phyloP scores from a whole-genome alignment of 2,797 vertebrate species.

The Pantherophis alleghaniensis region DNA sequence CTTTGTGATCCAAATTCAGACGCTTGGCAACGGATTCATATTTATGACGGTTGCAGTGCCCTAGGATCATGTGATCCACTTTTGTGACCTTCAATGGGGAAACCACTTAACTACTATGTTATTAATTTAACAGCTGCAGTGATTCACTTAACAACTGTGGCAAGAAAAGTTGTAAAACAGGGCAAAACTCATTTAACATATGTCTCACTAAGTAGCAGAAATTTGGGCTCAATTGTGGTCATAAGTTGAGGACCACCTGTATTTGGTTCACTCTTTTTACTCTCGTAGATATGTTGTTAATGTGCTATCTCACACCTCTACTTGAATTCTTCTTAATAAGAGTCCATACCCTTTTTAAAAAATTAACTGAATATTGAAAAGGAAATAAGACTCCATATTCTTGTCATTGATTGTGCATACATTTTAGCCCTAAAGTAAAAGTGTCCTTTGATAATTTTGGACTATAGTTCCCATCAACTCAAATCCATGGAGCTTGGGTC shows the following conservation, averaged over 20 bases:
- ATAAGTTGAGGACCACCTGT: not conserved
- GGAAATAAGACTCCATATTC: conserved; percentile 92
- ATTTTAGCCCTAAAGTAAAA: not conserved
- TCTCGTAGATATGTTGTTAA: conserved; percentile 90
- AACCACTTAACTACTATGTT: not conserved
- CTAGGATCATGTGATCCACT: not conserved
- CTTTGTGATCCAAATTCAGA: not conserved
- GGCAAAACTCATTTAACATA: not conserved
- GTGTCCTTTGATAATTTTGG: not conserved
- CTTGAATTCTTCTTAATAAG: conserved; percentile 65
- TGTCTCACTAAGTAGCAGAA: not conserved
- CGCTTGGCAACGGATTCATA: not conserved
- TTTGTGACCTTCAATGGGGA: not conserved
- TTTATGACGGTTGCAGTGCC: not conserved
- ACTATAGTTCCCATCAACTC: not conserved
- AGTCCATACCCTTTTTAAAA: conserved; percentile 75
- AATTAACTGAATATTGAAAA: not conserved
- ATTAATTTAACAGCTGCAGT: not conserved
- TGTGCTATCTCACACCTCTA: conserved; percentile 83
- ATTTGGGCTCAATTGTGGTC: not conserved
- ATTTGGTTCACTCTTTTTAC: conserved; percentile 93
- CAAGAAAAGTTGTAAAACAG: not conserved
- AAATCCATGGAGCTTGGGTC: not conserved
- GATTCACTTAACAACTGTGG: not conserved
- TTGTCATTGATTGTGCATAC: conserved; percentile 84